phyloP scores from a whole-genome alignment of 1,140 invertebrate genomes.

The Musca domestica region DNA sequence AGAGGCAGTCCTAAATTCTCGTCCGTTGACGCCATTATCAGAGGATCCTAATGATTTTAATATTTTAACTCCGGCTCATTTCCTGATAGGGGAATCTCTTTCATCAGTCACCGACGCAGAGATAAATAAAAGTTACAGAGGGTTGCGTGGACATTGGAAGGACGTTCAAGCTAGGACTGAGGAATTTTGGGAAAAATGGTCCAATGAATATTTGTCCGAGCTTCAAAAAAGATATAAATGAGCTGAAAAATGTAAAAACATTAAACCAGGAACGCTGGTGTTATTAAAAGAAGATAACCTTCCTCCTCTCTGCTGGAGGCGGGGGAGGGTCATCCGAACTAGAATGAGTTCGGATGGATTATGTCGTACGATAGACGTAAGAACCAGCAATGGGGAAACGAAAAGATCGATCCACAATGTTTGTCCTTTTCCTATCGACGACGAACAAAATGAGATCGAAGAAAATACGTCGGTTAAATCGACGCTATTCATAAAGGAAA shows the following conservation, averaged over 20 bases:
- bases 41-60: slow-evolving; percentile 13
- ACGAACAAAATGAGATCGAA: not conserved
- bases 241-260: not conserved
- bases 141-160: slow-evolving; percentile 6
- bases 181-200: slow-evolving; percentile 7
- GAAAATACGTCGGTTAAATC: not conserved
- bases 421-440: slow-evolving; percentile 28
- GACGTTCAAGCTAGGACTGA: not conserved
- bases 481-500: not conserved
- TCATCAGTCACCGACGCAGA: not conserved
- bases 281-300: not conserved
- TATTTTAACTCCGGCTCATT: slow-evolving; percentile 5
- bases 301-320: not conserved
- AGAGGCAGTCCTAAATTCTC: slow-evolving; percentile 11
- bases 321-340: not conserved
- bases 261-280: not conserved
- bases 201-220: not conserved
- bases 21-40: slow-evolving; percentile 3
- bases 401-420: slow-evolving; percentile 23
- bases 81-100: slow-evolving; percentile 6
- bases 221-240: not conserved
- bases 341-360: too few species aligned
- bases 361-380: slow-evolving; percentile 9
- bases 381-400: slow-evolving; percentile 16
- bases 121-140: not conserved